Base-by-base conservation (phyloP, 2,888 invertebrate genomes). In the Gymnosoma rotundatum region DNA sequence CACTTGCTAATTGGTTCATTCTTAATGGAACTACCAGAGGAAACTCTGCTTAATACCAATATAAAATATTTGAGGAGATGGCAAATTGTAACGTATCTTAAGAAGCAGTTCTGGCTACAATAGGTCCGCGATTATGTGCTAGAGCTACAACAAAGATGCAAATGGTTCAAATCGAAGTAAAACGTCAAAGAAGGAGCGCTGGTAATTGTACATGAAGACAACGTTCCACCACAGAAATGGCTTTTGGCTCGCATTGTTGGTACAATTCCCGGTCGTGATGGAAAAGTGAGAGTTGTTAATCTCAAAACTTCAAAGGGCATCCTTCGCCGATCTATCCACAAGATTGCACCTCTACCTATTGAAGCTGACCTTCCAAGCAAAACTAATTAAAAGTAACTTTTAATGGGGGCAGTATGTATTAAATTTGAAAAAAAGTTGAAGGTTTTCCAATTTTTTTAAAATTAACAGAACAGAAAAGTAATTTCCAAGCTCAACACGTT, bases 1-100 rank as follows among this genome's bases (percentile, higher is more conserved):
- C 86, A 86, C 48, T 58, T 86, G 20, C 38, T 83, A 14, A 86
- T 87, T 67, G 87, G 86, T 10, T 78, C 64, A 16, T 69, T 85
- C 0, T 63, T 87, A 10, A 45, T 56, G 20, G 45, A 83, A 0
- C n/a, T 79, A 6, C 81, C 64, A 20, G 82, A 84, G n/a, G 67
- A 79, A 67, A 25, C 38, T 9, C 10, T 38, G 38, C 7, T 38
- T 38, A 10, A 38, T 38, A 38, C 36, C 25, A 72, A 72, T 9
- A 32, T 38, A 12, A 72, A 60, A 9, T 56, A 60, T 10, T 18
- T 86, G 9, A 83, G 66, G 16, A 60, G 82, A n/a, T 86, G 61
- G 54, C 83, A 86, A 63, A 67, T 67, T 4, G 60, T 86, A 7
- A 72, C 86, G 0, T 83, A 45, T 42, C 18, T 85, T 18, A 86